Evolutionary conservation across 1,140 invertebrate genomes (phyloP), one percentile per base, ranked within the genome.

Genomic region (Pachypeltis micranthus): DNA sequence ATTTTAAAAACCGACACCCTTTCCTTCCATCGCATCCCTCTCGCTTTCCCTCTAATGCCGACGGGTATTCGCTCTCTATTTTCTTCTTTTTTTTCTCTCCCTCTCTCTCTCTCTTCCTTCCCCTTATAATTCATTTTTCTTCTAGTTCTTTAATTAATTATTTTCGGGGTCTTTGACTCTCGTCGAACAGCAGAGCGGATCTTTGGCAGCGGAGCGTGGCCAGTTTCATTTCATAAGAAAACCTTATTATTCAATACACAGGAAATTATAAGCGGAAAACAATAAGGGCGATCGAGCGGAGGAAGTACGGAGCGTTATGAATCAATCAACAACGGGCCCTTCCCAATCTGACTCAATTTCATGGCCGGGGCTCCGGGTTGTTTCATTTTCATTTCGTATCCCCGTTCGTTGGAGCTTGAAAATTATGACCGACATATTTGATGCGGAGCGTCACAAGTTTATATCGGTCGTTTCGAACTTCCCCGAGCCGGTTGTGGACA

Each of bases 1-100:
- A 64, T 64, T 64, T 64, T 60, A 31, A 44, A n/a, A 54, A 54
- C 54, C 1, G 21, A 64, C 58, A 26, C 60, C 60, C 54, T 61
- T n/a, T 44, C 24, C 28, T 44, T 58, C 29, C n/a, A n/a, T n/a
- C n/a, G n/a, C n/a, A n/a, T n/a, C n/a, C n/a, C n/a, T n/a, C n/a
- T n/a, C n/a, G n/a, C n/a, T n/a, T n/a, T n/a, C n/a, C n/a, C n/a
- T n/a, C n/a, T n/a, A n/a, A n/a, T n/a, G n/a, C n/a, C n/a, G n/a
- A n/a, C n/a, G n/a, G n/a, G n/a, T n/a, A n/a, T n/a, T n/a, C n/a
- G n/a, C n/a, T n/a, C n/a, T n/a, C n/a, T n/a, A n/a, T n/a, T n/a
- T n/a, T n/a, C n/a, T n/a, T n/a, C n/a, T n/a, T n/a, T n/a, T n/a
- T n/a, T n/a, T 31, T 31, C 27, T 31, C 27, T 2, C 1, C 44